These are phyloP conservation scores for Dascyllus trimaculatus DNA, from an alignment of 2,113 vertebrate genomes.

Conservation along the genomic window DNA sequence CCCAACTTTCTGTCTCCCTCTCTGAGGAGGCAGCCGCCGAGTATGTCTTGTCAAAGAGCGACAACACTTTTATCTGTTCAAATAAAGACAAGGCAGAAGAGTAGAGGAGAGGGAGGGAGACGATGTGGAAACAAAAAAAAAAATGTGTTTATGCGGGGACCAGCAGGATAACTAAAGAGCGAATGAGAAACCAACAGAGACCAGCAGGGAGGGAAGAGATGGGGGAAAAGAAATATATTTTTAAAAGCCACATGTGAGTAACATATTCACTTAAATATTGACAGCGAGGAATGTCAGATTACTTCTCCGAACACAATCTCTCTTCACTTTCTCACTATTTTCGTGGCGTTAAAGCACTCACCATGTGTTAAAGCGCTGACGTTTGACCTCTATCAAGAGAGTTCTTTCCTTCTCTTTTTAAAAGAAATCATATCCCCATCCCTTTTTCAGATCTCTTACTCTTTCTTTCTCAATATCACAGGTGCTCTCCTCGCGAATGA, in stretches of 20 bases:
- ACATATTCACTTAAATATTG: conserved; percentile 32
- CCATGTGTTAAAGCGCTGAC: neutral
- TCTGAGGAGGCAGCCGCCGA: conserved; percentile 33
- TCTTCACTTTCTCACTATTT: neutral
- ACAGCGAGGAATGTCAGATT: conserved; percentile 31
- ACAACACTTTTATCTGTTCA: conserved; percentile 66
- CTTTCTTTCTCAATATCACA: neutral
- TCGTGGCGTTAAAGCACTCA: conserved; percentile 1
- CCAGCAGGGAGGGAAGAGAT: conserved; percentile 15
- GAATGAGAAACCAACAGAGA: conserved; percentile 24
- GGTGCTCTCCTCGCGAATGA: neutral
- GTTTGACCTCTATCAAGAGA: conserved; percentile 13
- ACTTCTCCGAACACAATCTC: neutral
- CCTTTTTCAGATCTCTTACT: neutral
- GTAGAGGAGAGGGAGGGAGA: neutral
- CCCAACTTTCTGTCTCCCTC: conserved; percentile 37
- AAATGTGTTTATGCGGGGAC: conserved; percentile 50
- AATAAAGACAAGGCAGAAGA: conserved; percentile 31
- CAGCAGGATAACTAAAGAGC: conserved; percentile 23
- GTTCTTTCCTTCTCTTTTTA: neutral
- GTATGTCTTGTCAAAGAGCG: conserved; percentile 56
- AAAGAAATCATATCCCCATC: neutral
- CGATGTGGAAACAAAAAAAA: conserved; percentile 51
- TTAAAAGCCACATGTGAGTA: conserved; percentile 23
- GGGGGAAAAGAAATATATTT: conserved; percentile 10